Conservation (phyloP, 2,113 vertebrate genomes). For the Sinocyclocheilus rhinocerous region DNA sequence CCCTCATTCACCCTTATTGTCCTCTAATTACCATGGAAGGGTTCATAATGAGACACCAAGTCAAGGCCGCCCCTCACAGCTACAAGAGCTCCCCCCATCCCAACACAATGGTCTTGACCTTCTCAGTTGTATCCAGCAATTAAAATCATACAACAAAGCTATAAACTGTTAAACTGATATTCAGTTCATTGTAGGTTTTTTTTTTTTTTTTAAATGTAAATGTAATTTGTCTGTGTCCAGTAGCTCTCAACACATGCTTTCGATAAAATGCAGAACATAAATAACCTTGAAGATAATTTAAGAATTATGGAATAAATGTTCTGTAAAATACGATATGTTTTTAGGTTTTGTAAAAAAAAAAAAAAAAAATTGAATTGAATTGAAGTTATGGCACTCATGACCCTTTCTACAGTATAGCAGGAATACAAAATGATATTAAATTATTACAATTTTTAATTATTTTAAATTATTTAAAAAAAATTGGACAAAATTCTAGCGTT, state of each 20-base stretch:
- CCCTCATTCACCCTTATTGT: constrained; percentile 89
- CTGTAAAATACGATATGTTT: not conserved
- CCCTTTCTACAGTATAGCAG: not conserved
- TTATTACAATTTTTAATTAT: too few species aligned
- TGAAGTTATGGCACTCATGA: not conserved
- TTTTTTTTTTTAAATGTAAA: too few species aligned
- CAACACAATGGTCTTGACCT: not conserved
- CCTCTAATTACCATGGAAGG: constrained; percentile 88
- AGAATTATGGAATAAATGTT: not conserved
- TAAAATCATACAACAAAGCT: not conserved
- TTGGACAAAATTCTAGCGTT: not conserved
- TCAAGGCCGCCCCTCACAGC: constrained; percentile 5
- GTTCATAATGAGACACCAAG: constrained; percentile 83
- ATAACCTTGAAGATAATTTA: not conserved
- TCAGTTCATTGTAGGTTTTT: not conserved
- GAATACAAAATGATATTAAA: too few species aligned
- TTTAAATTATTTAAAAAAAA: too few species aligned
- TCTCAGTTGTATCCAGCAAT: not conserved
- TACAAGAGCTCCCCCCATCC: not conserved
- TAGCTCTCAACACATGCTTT: not conserved
- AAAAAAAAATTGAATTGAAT: too few species aligned
- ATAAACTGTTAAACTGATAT: not conserved
- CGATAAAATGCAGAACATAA: not conserved
- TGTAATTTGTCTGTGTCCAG: not conserved
- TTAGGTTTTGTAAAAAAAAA: too few species aligned